These are phyloP conservation scores for Meloe dianella DNA, from an alignment of 2,888 invertebrate species.

Conservation along the genomic window DNA sequence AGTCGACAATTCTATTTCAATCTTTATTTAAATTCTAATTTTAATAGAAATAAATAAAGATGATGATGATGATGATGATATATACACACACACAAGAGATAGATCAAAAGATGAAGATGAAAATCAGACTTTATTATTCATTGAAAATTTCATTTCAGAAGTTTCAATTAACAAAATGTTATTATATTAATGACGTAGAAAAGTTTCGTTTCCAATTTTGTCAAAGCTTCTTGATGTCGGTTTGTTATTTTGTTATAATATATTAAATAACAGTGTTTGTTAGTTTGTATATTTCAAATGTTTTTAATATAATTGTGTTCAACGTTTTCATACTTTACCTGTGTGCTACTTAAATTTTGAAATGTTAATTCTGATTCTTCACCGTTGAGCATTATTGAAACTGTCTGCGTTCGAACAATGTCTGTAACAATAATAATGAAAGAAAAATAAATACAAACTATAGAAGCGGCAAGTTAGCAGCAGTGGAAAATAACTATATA, in stretches of 20 bases:
- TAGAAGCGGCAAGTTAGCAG: background rate
- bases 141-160: background rate
- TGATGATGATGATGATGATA: background rate
- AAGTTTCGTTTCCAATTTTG: background rate
- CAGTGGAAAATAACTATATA: background rate
- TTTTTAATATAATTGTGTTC: background rate
- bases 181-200: background rate
- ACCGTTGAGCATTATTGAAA: conserved; percentile 91
- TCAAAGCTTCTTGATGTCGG: background rate
- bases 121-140: background rate
- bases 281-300: background rate
- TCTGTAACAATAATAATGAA: conserved; percentile 60
- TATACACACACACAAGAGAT: background rate
- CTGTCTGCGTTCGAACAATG: conserved; percentile 79
- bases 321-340: conserved; percentile 62
- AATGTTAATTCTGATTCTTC: conserved; percentile 93
- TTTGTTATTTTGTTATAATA: background rate
- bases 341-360: conserved; percentile 73
- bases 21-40: background rate
- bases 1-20: background rate
- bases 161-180: background rate
- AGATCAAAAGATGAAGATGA: background rate
- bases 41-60: background rate
- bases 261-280: background rate
- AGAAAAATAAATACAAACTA: background rate